A percentile compares a stretch with the other conserved stretches of the same genome.
phyloP scores from a whole-genome alignment of 2,888 invertebrate species.

The Stenurella melanura region DNA sequence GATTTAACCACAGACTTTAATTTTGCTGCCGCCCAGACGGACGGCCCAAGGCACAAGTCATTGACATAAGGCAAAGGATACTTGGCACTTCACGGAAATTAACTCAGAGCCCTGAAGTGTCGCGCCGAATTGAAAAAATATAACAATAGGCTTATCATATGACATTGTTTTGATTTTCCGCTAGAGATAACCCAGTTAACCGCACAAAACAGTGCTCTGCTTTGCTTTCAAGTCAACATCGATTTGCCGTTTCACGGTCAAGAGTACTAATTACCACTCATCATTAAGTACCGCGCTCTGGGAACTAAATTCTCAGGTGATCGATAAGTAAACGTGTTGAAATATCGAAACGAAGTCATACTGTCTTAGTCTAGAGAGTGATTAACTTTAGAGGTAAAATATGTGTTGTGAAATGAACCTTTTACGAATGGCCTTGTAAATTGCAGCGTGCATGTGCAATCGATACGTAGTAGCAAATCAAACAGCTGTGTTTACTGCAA shows the following conservation, averaged over 20 bases:
- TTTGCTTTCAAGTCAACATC: neutral
- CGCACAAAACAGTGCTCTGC: neutral
- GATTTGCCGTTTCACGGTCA: neutral
- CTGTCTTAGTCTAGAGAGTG: constrained; percentile 33
- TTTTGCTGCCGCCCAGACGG: constrained; percentile 33
- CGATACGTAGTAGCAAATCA: constrained; percentile 65
- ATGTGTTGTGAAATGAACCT: constrained; percentile 63
- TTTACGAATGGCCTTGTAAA: constrained; percentile 65
- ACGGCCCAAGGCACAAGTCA: constrained; percentile 29
- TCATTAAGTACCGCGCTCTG: neutral
- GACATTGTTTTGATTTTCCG: constrained; percentile 4
- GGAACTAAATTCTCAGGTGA: constrained; percentile 36
- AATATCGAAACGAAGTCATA: constrained; percentile 40
- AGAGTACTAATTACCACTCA: neutral
- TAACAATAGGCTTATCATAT: neutral
- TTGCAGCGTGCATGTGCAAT: constrained; percentile 65
- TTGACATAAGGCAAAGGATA: constrained; percentile 28
- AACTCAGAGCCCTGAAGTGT: constrained; percentile 61
- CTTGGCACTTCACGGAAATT: constrained; percentile 59
- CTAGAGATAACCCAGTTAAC: neutral
- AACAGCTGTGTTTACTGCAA: constrained; percentile 66
- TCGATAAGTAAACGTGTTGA: constrained; percentile 34
- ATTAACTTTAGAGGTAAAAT: constrained; percentile 47
- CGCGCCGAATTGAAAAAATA: constrained; percentile 18
- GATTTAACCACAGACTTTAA: constrained; percentile 39